A percentile compares a stretch with the other conserved stretches of the same genome.
Evolutionary conservation across 2,888 invertebrate genomes (phyloP).

Genomic region (Yponomeuta plumbellus): DNA sequence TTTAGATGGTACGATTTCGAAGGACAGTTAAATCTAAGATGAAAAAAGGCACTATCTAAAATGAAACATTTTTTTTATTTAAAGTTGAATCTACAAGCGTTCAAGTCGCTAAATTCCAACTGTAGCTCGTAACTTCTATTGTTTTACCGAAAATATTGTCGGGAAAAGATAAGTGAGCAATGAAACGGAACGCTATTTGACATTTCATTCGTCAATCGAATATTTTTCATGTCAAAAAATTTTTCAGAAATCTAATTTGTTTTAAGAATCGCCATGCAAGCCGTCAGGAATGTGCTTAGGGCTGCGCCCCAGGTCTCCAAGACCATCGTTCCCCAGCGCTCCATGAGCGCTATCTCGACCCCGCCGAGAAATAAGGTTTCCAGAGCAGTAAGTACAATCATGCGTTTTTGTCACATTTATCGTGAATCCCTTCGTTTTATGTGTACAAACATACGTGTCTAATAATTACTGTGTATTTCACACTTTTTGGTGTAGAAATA

Average conservation of each 20-base stretch:
- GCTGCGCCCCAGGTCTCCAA: constrained; percentile 46
- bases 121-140: too few species aligned
- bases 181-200: neutral
- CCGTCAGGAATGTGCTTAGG: constrained; percentile 49
- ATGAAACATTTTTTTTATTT: too few species aligned
- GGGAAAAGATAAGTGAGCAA: neutral
- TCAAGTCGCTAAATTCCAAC: too few species aligned
- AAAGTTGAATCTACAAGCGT: too few species aligned
- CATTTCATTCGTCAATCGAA: neutral
- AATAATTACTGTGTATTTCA: too few species aligned
- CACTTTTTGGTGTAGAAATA: too few species aligned
- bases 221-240: neutral
- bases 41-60: too few species aligned
- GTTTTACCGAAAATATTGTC: too few species aligned
- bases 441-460: neutral
- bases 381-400: constrained; percentile 43
- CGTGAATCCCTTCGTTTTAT: neutral
- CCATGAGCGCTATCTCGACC: constrained; percentile 51
- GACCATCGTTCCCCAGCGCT: constrained; percentile 53
- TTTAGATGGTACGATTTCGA: too few species aligned
- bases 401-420: neutral
- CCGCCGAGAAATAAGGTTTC: constrained; percentile 54
- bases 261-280: constrained; percentile 45
- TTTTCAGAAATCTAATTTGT: neutral
- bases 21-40: too few species aligned